Base-by-base conservation (phyloP, 2,888 invertebrate genomes). In the Stramonita haemastoma region DNA sequence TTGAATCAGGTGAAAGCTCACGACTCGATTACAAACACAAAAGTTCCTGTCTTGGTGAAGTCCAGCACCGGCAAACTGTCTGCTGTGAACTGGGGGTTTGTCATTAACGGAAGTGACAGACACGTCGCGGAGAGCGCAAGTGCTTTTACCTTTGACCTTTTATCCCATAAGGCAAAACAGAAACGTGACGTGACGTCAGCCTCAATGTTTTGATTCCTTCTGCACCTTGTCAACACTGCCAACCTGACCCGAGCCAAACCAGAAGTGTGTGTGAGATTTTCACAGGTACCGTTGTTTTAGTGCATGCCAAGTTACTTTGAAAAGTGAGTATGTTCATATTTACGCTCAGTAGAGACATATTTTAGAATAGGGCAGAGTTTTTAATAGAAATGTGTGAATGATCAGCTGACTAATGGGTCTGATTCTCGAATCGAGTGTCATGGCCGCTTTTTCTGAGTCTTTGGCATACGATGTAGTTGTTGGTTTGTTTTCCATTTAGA, bases 171-270 rank as follows among this genome's bases (percentile, higher is more conserved):
- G 90, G 83, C 88, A 70, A 83, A 46, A 26, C 46, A 19, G 13
- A 26, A 83, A 83, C 60, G 83, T 91, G 90, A 92, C 92, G 87
- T 91, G 90, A 92, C 93, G 93, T 93, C 93, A 93, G 89, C 46
- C 70, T 29, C 91, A 92, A 93, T 94, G 94, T 94, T 94, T 94
- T 94, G 93, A 92, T 94, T 93, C 86, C 11, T 46, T 34, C 56
- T 57, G 6, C 34, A 86, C 17, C 57, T 66, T 57, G 86, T 86
- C 86, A 86, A 86, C 86, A 86, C 66, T 36, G 46, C 81, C 36
- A 46, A 46, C 36, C 22, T 34, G 32, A n/a, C 11, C 11, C 79
- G 15, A 17, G 79, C 34, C 46, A 4, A 46, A 2, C 81, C 6
- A 83, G 73, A 22, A 8, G 60, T 60, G 46, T 57, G 60, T 60